phyloP scores from a whole-genome alignment of 2,888 invertebrate species.

The Thera obeliscata region DNA sequence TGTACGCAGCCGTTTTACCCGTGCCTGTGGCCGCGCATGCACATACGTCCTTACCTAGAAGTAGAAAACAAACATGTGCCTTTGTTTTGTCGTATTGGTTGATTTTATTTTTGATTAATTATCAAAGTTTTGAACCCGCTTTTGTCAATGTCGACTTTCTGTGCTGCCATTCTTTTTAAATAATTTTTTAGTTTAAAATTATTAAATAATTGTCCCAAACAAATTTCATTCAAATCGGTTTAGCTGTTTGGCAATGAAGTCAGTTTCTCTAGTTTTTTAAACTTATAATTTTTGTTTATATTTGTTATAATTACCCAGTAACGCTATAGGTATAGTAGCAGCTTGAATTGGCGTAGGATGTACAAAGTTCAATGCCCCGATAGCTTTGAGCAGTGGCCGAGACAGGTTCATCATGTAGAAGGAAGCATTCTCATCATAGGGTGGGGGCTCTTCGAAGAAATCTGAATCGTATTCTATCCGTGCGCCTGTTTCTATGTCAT shows the following conservation, averaged over 20 bases:
- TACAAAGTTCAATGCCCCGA: slow-evolving; percentile 93
- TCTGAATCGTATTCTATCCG: slow-evolving; percentile 73
- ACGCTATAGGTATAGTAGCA: slow-evolving; percentile 96
- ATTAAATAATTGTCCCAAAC: no score
- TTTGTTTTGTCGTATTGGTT: no score
- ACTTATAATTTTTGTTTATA: no score
- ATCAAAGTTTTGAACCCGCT: no score
- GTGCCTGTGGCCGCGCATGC: slow-evolving; percentile 99
- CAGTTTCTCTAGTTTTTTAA: no score
- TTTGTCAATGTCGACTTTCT: no score
- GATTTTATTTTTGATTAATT: no score
- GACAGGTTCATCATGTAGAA: slow-evolving; percentile 99
- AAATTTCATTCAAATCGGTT: no score
- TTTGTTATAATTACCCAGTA: slow-evolving; percentile 83
- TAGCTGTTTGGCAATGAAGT: no score
- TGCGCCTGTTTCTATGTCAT: slow-evolving; percentile 69
- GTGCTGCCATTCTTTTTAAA: no score
- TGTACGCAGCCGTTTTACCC: slow-evolving; percentile 99
- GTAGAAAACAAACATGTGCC: neutral
- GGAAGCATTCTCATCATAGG: slow-evolving; percentile 87
- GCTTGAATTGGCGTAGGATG: slow-evolving; percentile 99
- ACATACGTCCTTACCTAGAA: slow-evolving; percentile 94
- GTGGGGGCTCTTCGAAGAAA: slow-evolving; percentile 87
- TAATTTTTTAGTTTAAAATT: no score
- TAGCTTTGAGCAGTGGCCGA: slow-evolving; percentile 95